These are phyloP conservation scores for Cinara cedri DNA, from an alignment of 2,888 invertebrate species.

Conservation along the genomic window DNA sequence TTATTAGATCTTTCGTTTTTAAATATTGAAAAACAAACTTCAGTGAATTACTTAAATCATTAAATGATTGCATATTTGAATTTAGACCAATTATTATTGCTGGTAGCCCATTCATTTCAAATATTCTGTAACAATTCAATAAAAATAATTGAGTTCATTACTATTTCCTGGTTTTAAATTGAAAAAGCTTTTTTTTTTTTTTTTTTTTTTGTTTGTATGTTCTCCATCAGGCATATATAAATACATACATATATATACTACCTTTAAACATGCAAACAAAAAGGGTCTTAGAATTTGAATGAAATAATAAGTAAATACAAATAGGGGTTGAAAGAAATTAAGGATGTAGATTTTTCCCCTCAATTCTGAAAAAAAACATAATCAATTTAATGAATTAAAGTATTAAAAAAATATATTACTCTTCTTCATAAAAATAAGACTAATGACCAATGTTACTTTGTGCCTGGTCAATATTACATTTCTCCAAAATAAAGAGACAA, in stretches of 20 bases:
- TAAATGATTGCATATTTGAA: conserved; percentile 35
- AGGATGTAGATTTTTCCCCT: conserved; percentile 49
- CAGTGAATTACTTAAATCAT: conserved; percentile 60
- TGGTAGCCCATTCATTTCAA: conserved; percentile 38
- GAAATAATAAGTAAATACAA: conserved; percentile 24
- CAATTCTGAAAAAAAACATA: conserved; percentile 55
- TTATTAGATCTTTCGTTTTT: conserved; percentile 77
- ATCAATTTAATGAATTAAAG: conserved; percentile 47
- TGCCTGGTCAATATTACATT: conserved; percentile 53
- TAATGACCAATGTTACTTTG: conserved; percentile 51
- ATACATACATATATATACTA: too few species aligned
- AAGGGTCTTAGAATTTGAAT: conserved; percentile 32
- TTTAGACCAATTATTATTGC: not conserved
- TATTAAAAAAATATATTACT: conserved; percentile 34
- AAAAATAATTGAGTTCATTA: not conserved
- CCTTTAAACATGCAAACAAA: conserved; percentile 48
- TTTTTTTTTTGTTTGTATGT: not conserved
- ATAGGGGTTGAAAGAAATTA: conserved; percentile 54
- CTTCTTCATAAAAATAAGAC: conserved; percentile 37
- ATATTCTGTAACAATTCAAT: conserved; percentile 13
- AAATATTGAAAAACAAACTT: conserved; percentile 79
- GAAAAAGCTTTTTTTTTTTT: too few species aligned
- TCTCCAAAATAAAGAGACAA: conserved; percentile 13
- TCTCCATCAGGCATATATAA: conserved; percentile 55
- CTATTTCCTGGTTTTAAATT: not conserved